These are phyloP conservation scores for Paraplagusia blochii DNA, from an alignment of 2,113 vertebrate species.

Conservation along the genomic window DNA sequence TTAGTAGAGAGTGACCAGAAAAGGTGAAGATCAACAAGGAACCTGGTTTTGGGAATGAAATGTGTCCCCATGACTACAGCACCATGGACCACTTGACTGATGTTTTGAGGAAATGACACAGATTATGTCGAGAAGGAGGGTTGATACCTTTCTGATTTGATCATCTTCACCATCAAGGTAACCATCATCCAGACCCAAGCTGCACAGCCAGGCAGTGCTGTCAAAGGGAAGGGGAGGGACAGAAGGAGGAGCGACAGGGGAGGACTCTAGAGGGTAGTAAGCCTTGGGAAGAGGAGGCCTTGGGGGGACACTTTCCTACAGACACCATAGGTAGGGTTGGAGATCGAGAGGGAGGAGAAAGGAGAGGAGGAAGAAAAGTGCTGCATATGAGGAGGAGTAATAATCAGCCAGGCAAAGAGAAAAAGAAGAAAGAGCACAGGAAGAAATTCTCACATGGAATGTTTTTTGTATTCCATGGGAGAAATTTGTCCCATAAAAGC, in stretches of 20 bases:
- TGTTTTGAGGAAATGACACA: background rate
- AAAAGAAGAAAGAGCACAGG: conserved; percentile 42
- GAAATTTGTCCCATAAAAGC: too few species aligned
- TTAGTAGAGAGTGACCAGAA: too few species aligned
- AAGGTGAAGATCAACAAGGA: background rate
- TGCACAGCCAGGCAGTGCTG: conserved; percentile 86
- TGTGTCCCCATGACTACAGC: too few species aligned
- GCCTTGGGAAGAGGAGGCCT: conserved; percentile 96
- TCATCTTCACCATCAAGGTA: conserved; percentile 74
- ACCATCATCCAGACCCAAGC: conserved; percentile 80
- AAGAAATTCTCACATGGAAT: conserved; percentile 31
- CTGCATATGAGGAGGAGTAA: conserved; percentile 59
- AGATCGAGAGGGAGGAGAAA: conserved; percentile 13
- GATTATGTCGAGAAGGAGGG: background rate
- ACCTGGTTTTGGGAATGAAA: too few species aligned
- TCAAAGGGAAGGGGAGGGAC: conserved; percentile 78
- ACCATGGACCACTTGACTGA: background rate
- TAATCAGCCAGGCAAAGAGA: conserved; percentile 58
- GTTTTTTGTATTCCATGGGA: conserved; percentile 3
- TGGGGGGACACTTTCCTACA: conserved; percentile 90
- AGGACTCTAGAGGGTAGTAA: conserved; percentile 88
- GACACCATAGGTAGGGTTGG: conserved; percentile 8
- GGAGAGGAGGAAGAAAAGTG: conserved; percentile 45
- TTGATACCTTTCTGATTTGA: conserved; percentile 71
- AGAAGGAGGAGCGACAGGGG: conserved; percentile 79